Base-by-base conservation (phyloP, 2,888 invertebrate species). In the Spicauda simplicius region DNA sequence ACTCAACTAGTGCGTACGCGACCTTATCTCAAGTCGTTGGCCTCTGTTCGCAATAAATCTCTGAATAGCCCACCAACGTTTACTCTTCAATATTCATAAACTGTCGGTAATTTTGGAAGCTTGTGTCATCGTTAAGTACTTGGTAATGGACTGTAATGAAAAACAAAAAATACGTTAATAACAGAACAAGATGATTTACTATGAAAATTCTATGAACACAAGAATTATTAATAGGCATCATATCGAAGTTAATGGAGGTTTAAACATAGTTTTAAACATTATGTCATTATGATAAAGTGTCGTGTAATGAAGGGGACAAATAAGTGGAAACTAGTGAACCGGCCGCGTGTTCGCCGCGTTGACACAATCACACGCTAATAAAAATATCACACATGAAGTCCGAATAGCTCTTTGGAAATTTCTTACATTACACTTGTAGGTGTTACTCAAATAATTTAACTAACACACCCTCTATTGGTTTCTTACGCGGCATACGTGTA, bases 301-400 rank as follows among this genome's bases (percentile, higher is more conserved):
- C 67, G 59, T 68, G 58, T 71, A 85, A 85, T 78, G 74, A 83
- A 76, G 71, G 77, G 73, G 72, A 76, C 82, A 85, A 85, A 87
- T 80, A 79, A 77, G 66, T 62, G 50, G 57, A 78, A 78, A 73
- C 68, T 71, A 5, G 25, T 25, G 25, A 25, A 25, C 25, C 25
- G 5, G 77, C 78, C 77, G 81, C 85, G 84, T 86, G 87, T 77
- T 80, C 76, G 77, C 77, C 83, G 74, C 80, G 82, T 89, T 90
- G 89, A 87, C 90, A 86, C 81, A 83, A 75, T 77, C 70, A 72
- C 75, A 64, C 71, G 84, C 82, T 90, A 89, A 90, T 82, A 73
- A 76, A 77, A 74, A 79, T 76, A 71, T 79, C 79, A 86, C 81
- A 88, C 84, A 83, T 69, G 65, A 69, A 73, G 25, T 33, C 18